phyloP scores from a whole-genome alignment of 2,797 vertebrate species.

The Neopelma chrysocephalum region DNA sequence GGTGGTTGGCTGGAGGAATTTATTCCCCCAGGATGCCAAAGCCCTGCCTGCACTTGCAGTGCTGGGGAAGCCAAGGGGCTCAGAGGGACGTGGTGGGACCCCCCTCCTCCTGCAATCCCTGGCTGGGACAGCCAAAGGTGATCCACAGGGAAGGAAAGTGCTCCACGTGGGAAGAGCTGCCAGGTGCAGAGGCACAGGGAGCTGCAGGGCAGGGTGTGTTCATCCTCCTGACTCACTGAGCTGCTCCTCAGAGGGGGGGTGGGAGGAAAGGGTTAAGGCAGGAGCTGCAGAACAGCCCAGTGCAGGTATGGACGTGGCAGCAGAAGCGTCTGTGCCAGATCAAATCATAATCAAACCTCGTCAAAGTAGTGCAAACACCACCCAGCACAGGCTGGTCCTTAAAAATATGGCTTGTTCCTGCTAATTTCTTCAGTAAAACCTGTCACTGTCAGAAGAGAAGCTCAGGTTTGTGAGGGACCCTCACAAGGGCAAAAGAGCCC shows the following conservation, averaged over 20 bases:
- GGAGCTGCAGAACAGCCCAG: slow-evolving; percentile 40
- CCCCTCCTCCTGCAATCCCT: not conserved
- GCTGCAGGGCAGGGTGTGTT: slow-evolving; percentile 28
- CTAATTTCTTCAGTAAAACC: not conserved
- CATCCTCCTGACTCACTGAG: slow-evolving; percentile 28
- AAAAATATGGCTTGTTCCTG: not conserved
- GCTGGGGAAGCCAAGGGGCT: not conserved
- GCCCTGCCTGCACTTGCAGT: not conserved
- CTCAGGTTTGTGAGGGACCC: not conserved
- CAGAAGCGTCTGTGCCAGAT: not conserved
- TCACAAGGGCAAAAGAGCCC: not conserved
- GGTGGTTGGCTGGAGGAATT: not conserved
- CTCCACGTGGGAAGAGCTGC: not conserved
- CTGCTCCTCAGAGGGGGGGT: not conserved
- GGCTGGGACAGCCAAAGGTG: not conserved
- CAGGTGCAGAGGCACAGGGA: not conserved
- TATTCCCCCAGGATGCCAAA: not conserved
- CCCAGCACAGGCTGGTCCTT: not conserved
- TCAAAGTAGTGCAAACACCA: not conserved
- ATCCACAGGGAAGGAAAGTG: not conserved
- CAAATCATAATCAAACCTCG: not conserved
- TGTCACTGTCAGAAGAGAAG: accelerated
- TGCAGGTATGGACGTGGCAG: not conserved
- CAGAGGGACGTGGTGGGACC: not conserved
- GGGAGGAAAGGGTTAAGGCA: not conserved